A percentile compares a stretch with the other conserved stretches of the same genome.
These are phyloP conservation scores for Pilophorus perplexus DNA, from an alignment of 2,888 invertebrate genomes.

Conservation along the genomic window DNA sequence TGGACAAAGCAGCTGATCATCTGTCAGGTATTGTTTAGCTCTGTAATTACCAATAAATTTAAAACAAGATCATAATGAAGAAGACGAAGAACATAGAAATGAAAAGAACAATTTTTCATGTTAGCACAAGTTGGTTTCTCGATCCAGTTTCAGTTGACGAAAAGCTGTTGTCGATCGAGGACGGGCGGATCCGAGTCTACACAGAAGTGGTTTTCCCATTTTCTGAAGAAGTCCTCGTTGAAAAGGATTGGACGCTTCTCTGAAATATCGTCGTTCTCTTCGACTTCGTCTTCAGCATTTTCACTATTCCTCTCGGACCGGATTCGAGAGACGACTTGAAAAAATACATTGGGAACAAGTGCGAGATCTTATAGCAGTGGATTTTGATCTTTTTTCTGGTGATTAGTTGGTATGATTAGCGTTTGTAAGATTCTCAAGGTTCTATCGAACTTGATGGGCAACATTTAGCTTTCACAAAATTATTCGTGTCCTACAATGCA, in stretches of 20 bases:
- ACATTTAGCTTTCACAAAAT: too few relatives aligned
- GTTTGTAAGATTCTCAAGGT: too few relatives aligned
- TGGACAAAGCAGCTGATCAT: slow-evolving; percentile 51
- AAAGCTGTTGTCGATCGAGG: slow-evolving; percentile 50
- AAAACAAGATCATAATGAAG: too few relatives aligned
- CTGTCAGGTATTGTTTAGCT: too few relatives aligned
- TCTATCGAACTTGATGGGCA: too few relatives aligned
- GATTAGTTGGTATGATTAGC: too few relatives aligned
- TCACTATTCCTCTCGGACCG: slow-evolving; percentile 11
- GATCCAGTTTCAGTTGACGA: slow-evolving; percentile 51
- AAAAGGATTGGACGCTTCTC: slow-evolving; percentile 45
- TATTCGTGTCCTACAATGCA: too few relatives aligned
- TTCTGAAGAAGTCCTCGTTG: slow-evolving; percentile 41
- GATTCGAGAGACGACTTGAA: slow-evolving; percentile 22
- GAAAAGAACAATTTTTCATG: too few relatives aligned
- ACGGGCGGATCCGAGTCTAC: slow-evolving; percentile 32
- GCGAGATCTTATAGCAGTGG: slow-evolving; percentile 31
- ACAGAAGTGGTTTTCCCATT: slow-evolving; percentile 42
- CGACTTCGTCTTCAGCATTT: slow-evolving; percentile 28
- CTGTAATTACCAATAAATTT: too few relatives aligned
- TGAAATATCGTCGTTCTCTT: slow-evolving; percentile 38
- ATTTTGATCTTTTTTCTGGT: too few relatives aligned
- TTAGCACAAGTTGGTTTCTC: too few relatives aligned
- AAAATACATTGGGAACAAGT: slow-evolving; percentile 29
- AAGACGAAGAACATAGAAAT: too few relatives aligned